Evolutionary conservation across 2,888 invertebrate genomes (phyloP).

Genomic region (Noctua janthe): DNA sequence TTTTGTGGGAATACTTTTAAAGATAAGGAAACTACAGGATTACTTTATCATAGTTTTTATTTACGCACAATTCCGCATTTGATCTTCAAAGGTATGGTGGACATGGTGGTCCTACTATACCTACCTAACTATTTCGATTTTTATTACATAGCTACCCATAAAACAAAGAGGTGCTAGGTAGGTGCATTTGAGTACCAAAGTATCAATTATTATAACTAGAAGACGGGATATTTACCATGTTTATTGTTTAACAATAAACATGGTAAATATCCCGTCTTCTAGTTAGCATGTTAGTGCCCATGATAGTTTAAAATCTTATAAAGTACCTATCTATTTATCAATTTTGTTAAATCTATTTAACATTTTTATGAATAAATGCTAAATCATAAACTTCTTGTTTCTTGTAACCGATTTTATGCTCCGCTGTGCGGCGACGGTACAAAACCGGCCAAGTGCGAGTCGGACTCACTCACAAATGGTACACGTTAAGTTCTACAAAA

Average conservation of each 20-base stretch:
- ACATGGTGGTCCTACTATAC: not conserved
- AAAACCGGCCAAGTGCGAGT: too few relatives aligned
- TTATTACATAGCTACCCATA: not conserved
- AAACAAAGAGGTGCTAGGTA: not conserved
- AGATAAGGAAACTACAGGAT: constrained; percentile 23
- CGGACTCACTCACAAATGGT: too few relatives aligned
- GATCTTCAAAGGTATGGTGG: not conserved
- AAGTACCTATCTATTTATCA: not conserved
- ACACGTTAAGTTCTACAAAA: too few relatives aligned
- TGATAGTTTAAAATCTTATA: too few relatives aligned
- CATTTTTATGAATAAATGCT: not conserved
- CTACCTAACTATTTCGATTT: not conserved
- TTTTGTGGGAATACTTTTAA: constrained; percentile 5
- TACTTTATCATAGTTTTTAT: constrained; percentile 1
- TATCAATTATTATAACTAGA: too few relatives aligned
- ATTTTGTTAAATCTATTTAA: too few relatives aligned
- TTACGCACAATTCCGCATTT: not conserved
- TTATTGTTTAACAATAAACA: too few relatives aligned
- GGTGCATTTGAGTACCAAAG: not conserved
- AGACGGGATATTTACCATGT: too few relatives aligned
- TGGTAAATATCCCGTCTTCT: too few relatives aligned
- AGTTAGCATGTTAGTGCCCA: too few relatives aligned
- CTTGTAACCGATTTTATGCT: not conserved
- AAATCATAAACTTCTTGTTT: not conserved
- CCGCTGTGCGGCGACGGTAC: too few relatives aligned